A percentile compares a stretch with the other conserved stretches of the same genome.
Conservation (phyloP, 2,888 invertebrate species). For the Sinelater perroti region DNA sequence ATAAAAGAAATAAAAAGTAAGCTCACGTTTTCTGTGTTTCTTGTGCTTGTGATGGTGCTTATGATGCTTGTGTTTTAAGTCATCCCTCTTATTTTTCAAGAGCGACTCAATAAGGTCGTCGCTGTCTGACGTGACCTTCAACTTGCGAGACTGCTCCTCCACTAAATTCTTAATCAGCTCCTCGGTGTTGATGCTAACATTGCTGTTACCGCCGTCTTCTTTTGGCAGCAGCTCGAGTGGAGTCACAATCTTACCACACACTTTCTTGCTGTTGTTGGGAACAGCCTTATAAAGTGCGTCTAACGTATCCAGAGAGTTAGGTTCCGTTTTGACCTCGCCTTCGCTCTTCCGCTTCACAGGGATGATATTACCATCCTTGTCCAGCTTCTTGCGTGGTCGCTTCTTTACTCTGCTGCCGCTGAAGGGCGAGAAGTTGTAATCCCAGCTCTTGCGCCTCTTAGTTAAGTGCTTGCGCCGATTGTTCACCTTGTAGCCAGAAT, state of each 20-base stretch:
- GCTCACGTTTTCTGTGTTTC: conserved; percentile 39
- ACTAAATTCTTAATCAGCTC: conserved; percentile 48
- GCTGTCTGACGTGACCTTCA: conserved; percentile 16
- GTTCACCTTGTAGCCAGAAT: conserved; percentile 65
- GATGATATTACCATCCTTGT: conserved; percentile 23
- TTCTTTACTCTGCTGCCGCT: conserved; percentile 5
- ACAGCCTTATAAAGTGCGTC: conserved; percentile 44
- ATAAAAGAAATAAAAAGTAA: background rate
- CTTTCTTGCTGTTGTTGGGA: conserved; percentile 52
- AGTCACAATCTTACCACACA: conserved; percentile 56
- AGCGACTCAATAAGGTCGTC: conserved; percentile 7
- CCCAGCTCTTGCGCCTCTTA: conserved; percentile 11
- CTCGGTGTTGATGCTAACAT: conserved; percentile 40
- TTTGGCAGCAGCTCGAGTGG: conserved; percentile 45
- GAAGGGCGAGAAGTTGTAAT: conserved; percentile 10
- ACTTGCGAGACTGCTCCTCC: conserved; percentile 42
- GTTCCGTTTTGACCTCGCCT: background rate
- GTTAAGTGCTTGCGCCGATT: conserved; percentile 49
- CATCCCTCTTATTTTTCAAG: conserved; percentile 16
- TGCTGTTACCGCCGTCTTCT: conserved; percentile 22
- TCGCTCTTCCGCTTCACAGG: conserved; percentile 21
- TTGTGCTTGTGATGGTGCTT: conserved; percentile 53
- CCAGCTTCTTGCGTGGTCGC: background rate
- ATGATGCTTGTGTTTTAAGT: conserved; percentile 38
- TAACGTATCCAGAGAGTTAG: conserved; percentile 4